A percentile compares a stretch with the other conserved stretches of the same genome.
Evolutionary conservation across 2,113 vertebrate genomes (phyloP).

Genomic region (Merops nubicus): DNA sequence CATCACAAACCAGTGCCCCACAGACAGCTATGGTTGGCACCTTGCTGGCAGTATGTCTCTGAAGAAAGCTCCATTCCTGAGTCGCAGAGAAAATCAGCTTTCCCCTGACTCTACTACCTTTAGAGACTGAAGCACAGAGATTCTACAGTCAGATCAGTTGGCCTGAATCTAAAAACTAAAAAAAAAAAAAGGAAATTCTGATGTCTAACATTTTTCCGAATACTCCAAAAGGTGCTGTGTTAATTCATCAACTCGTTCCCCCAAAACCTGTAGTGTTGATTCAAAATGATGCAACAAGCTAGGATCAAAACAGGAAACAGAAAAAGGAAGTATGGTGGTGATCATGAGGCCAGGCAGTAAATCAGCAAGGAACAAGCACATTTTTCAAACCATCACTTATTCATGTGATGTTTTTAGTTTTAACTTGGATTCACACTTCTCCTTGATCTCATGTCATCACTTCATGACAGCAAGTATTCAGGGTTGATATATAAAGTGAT

Average conservation of each 20-base stretch:
- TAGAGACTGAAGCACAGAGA: neutral
- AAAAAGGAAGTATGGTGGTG: neutral
- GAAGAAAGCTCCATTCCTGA: neutral
- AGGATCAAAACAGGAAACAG: neutral
- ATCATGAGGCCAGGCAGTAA: neutral
- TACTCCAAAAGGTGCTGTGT: neutral
- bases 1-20: neutral
- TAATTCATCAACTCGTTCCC: neutral
- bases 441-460: neutral
- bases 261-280: neutral
- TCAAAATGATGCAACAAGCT: neutral
- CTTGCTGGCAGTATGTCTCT: neutral
- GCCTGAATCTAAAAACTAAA: neutral
- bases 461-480: neutral
- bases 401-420: neutral
- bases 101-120: neutral
- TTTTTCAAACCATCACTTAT: neutral
- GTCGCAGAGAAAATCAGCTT: neutral
- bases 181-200: neutral
- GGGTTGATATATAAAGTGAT: neutral
- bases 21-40: slow-evolving; percentile 3
- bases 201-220: neutral
- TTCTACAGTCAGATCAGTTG: neutral
- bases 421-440: neutral
- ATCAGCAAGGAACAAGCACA: neutral